Base-by-base conservation (phyloP, 1,140 invertebrate genomes). In the Rhizoglyphus robini region DNA sequence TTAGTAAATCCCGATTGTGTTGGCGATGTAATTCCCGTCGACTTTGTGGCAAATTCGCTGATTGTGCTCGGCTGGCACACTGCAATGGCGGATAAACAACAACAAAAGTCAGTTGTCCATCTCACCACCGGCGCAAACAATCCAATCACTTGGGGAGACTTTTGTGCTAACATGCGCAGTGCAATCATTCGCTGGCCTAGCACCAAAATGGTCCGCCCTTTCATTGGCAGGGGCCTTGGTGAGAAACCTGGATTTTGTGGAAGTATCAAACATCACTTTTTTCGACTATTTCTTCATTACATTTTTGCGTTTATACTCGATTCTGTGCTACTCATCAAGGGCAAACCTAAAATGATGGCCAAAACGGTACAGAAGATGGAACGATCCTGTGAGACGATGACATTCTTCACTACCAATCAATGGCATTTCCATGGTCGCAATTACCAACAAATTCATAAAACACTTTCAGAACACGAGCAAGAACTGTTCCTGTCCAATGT, bases 11-110 rank as follows among this genome's bases (percentile, higher is more conserved):
- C 23, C 23, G 13, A n/a, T n/a, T n/a, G n/a, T n/a, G n/a, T n/a
- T n/a, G 88, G 23, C 49, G 23, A 54, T 54, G 23, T 54, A 25
- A 25, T 30, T 30, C 29, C 29, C 54, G 1, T 3, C 2, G 92
- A 96, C 76, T 80, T 90, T 62, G 89, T 93, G 1, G 84, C 91
- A 3, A 96, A 95, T 74, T 78, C 83, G 70, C 80, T 96, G 27
- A 80, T 96, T 30, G 83, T 84, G 1, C 83, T 86, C 38, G 88
- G 85, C 0, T 91, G 84, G 77, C 77, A 86, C 71, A 83, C 86
- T 20, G 34, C 61, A 8, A n/a, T 20, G 5, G n/a, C 54, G n/a
- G 83, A 80, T 57, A 78, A 76, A 1, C 81, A 81, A 41, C 73
- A 70, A 84, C 4, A 31, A 29, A 84, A 88, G 23, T 79, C 83